phyloP scores from a whole-genome alignment of 92 coral and sea anemone species.

The Desmophyllum pertusum region DNA sequence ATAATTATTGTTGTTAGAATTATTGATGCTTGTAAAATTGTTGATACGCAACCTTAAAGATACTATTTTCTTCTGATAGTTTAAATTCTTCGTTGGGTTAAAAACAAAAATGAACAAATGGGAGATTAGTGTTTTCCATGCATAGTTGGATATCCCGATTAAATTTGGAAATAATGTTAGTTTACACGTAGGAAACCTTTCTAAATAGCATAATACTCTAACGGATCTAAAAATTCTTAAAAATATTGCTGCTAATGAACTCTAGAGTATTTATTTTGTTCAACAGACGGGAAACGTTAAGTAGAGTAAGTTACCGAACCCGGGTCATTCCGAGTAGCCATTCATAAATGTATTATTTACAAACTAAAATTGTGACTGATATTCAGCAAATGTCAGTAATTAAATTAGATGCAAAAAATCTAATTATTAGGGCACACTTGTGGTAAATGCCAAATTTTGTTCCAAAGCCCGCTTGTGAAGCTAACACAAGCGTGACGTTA shows the following conservation, averaged over 20 bases:
- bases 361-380: background rate
- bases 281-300: slow-evolving; percentile 1
- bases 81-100: slow-evolving; percentile 8
- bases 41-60: slow-evolving; percentile 1
- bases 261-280: slow-evolving; percentile 47
- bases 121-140: slow-evolving; percentile 2
- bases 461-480: background rate
- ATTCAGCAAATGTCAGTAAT: slow-evolving; percentile 7
- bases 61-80: background rate
- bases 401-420: background rate
- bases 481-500: background rate
- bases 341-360: slow-evolving; percentile 15
- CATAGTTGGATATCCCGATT: background rate
- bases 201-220: slow-evolving; percentile 6
- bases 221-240: slow-evolving; percentile 16
- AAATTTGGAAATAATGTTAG: too few species aligned
- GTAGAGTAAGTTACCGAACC: slow-evolving; percentile 17
- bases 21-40: slow-evolving; percentile 7
- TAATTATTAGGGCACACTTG: background rate
- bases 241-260: background rate
- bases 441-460: slow-evolving; percentile 11
- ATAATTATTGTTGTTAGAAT: too few species aligned
- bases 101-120: background rate
- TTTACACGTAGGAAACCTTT: background rate
- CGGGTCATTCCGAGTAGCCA: slow-evolving; percentile 20